Evolutionary conservation across 2,113 vertebrate genomes (phyloP).

Genomic region (Protobothrops mucrosquamatus): DNA sequence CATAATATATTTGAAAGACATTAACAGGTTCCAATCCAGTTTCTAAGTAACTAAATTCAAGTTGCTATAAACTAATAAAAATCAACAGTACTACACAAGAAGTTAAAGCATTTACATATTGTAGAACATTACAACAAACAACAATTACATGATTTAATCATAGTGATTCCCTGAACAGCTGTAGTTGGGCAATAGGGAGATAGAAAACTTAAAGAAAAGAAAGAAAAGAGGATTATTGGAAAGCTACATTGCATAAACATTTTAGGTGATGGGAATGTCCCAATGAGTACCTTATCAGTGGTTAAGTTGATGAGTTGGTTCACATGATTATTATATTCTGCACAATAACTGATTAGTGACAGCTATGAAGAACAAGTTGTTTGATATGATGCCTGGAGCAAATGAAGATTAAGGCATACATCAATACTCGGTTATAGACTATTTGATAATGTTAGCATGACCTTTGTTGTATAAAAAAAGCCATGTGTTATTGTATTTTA

Average conservation of each 20-base stretch:
- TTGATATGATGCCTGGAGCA: not conserved
- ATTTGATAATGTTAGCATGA: not conserved
- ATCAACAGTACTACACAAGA: not conserved
- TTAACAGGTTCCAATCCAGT: not conserved
- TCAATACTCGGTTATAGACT: not conserved
- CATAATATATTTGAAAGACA: not conserved
- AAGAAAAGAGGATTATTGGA: not conserved
- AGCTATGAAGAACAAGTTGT: not conserved
- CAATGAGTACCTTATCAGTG: not conserved
- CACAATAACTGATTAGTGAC: not conserved
- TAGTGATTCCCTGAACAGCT: not conserved
- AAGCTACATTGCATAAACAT: not conserved
- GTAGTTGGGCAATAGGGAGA: not conserved
- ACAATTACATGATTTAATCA: not conserved
- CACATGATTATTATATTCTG: not conserved
- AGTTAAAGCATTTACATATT: not conserved
- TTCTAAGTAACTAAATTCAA: not conserved
- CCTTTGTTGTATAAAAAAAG: constrained; percentile 20
- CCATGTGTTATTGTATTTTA: not conserved
- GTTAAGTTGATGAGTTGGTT: not conserved
- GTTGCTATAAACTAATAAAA: not conserved
- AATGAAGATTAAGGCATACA: not conserved
- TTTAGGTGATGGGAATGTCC: not conserved
- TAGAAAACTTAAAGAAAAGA: not conserved
- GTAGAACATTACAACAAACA: not conserved